Base-by-base conservation (phyloP, 2,113 vertebrate species). In the Hiodon tergisus region DNA sequence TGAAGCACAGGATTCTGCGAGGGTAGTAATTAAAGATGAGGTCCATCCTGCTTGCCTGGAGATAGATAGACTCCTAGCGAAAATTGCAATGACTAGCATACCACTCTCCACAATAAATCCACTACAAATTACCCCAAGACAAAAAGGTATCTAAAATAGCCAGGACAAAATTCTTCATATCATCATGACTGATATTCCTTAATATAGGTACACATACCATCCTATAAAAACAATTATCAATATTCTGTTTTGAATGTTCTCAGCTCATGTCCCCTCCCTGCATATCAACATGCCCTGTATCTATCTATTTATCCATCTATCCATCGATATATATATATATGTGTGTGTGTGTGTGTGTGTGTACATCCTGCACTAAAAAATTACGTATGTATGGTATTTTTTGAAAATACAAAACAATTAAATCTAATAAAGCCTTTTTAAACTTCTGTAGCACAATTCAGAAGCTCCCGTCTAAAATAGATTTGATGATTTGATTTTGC, bases 191-290 rank as follows among this genome's bases (percentile, higher is more conserved):
- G 31, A 31, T 31, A 31, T 31, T 31, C 31, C 9, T 58, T n/a
- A 58, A 55, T 0, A 67, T 67, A 4, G 57, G 7, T 31, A 55
- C 8, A 47, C 17, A 58, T n/a, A 47, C 62, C 46, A 8, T 14
- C 16, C 7, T 66, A 67, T 16, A 73, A 55, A 16, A 65, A 5
- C 16, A 46, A 52, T n/a, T 31, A 48, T 68, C 47, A 69, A n/a
- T 14, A n/a, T 50, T 51, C 11, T 52, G 55, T 73, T 47, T 54
- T 46, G 53, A 58, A 67, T 61, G 53, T 62, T 66, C 72, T 73
- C 77, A n/a, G 11, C 51, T 67, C 74, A 72, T 65, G 9, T 58
- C 78, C 72, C 80, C 85, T 84, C 84, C 82, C 78, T 80, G 78
- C 66, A 78, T 62, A 77, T 70, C 16, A 79, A 71, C 78, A 79